phyloP scores from a whole-genome alignment of 2,113 vertebrate species.

The Hemibagrus wyckioides region DNA sequence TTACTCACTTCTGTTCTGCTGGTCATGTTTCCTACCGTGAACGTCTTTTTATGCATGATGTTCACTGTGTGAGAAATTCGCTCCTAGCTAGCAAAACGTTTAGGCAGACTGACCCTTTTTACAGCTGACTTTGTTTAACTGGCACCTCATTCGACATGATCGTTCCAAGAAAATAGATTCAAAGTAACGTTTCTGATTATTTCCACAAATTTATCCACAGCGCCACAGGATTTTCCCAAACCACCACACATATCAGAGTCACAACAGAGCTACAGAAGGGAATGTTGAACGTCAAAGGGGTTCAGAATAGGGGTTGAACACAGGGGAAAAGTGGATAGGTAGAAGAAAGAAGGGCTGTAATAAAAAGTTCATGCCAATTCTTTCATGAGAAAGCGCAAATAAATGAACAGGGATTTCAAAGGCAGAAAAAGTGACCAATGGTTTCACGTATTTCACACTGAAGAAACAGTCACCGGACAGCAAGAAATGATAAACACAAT shows the following conservation, averaged over 20 bases:
- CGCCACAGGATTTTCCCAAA: not conserved
- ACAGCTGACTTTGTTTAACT: not conserved
- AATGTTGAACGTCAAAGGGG: not conserved
- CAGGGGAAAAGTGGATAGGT: not conserved
- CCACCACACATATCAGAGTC: not conserved
- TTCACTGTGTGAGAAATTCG: not conserved
- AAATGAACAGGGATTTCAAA: constrained; percentile 8
- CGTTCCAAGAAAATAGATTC: not conserved
- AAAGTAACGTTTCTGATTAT: not conserved
- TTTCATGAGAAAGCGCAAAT: not conserved
- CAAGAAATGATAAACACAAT: constrained; percentile 1
- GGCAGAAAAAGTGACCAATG: not conserved
- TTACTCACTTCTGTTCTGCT: not conserved
- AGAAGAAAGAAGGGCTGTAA: not conserved
- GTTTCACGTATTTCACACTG: not conserved
- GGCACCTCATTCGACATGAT: not conserved
- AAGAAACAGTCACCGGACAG: constrained; percentile 8
- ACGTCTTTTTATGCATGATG: not conserved
- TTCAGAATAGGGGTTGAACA: not conserved
- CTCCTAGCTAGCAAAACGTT: not conserved
- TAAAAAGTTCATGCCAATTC: constrained; percentile 10
- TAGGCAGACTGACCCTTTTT: not conserved
- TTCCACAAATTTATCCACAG: not conserved
- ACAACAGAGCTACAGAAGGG: not conserved
- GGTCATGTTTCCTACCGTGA: not conserved